Base-by-base conservation (phyloP, 2,797 vertebrate genomes). In the Microctenopoma steveboyesi region DNA sequence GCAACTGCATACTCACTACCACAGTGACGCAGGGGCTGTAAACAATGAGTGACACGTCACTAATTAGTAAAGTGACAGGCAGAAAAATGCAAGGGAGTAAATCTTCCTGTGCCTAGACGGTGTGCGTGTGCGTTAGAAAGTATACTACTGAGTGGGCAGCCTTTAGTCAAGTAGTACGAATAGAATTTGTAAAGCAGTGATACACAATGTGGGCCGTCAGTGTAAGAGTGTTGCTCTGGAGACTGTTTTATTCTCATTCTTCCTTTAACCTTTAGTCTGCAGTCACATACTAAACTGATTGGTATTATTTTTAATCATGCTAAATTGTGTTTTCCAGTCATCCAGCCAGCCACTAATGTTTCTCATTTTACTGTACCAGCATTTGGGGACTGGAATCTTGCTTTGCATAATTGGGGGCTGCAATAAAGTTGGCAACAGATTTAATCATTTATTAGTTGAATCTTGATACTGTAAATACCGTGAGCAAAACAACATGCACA, bases 181-280 rank as follows among this genome's bases (percentile, higher is more conserved):
- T 30, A 66, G 52, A 56, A 39, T 68, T 69, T 64, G 40, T 18
- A 50, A 16, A 4, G 48, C 55, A 73, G 45, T 3, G 39, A 35
- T 46, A 66, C 45, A 13, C 68, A 69, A 49, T 60, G 49, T 42
- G 58, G 4, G 50, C 58, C 37, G 27, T 64, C 61, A 5, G 67
- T 53, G 62, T 74, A 16, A 56, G 76, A 64, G 55, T 60, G 81
- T 74, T 79, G 67, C 59, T 71, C 48, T 67, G 65, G 75, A 72
- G 55, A 75, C 65, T 0, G 18, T 45, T 71, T 47, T 35, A 61
- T 39, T 64, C n/a, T 0, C 14, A 15, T 27, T 68, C 22, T 15
- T 71, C 40, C 35, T 33, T 28, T 47, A 9, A 12, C 57, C 45
- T 49, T 48, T 60, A 55, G 35, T 11, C 5, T 12, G 28, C 45